Evolutionary conservation across 1,140 invertebrate species (phyloP), one percentile per base, ranked within the genome.

Genomic region (Eriocheir sinensis): DNA sequence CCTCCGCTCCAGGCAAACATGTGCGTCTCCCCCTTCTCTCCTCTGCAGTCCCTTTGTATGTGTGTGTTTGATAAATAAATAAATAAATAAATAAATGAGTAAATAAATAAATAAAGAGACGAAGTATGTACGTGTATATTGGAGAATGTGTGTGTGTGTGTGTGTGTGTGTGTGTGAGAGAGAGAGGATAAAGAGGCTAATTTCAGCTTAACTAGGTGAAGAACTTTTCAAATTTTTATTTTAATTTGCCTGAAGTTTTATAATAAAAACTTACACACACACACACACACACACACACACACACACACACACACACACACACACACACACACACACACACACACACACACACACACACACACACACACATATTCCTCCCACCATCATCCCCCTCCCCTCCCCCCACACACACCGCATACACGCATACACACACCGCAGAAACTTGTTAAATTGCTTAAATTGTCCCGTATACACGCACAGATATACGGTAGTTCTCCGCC

Each of bases 21-120:
- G 38, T 27, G 9, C n/a, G 36, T 32, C 88, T 40, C 48, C 88
- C 88, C 34, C 85, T 89, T 40, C 88, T 30, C 40, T 30, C 40
- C 27, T n/a, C 60, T 72, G 60, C 60, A 72, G 60, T 72, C 60
- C 60, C 60, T 72, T 72, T 72, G 60, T 72, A 27, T 72, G 36
- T 89, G 41, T 91, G 60, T 90, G 88, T 91, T 36, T 91, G 90
- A 60, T 38, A 34, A 36, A 89, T 89, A 89, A 34, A 89, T 89
- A 89, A 89, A 89, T 89, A 89, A 89, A 89, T 89, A 89, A 89
- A 89, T 44, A 27, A 89, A 40, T 48, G 30, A 48, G 36, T 41
- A 41, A 32, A 44, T 48, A 48, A 44, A 89, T 89, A 38, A 27
- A 41, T 48, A n/a, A n/a, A n/a, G n/a, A n/a, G n/a, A 41, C 40